Conservation (phyloP, 2,113 vertebrate species). For the Cariama cristata region DNA sequence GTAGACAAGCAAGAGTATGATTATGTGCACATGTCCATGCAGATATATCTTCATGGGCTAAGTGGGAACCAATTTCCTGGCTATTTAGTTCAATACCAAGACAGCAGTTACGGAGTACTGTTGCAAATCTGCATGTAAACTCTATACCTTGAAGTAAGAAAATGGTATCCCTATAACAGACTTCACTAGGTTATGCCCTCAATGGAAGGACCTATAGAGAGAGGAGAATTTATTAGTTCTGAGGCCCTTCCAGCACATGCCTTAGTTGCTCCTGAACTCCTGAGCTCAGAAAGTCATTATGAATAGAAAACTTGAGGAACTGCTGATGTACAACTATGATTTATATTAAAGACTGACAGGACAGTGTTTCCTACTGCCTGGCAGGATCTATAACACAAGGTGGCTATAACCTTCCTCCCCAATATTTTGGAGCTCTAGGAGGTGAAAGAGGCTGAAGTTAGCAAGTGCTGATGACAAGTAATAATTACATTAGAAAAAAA, state of each 20-base stretch:
- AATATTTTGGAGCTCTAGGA: neutral
- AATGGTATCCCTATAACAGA: neutral
- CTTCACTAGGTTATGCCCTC: neutral
- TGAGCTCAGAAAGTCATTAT: neutral
- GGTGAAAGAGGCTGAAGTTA: slow-evolving; percentile 42
- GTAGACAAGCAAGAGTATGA: neutral
- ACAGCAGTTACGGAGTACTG: neutral
- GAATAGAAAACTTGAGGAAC: neutral
- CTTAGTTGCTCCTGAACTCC: neutral
- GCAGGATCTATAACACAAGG: neutral
- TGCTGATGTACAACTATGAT: neutral
- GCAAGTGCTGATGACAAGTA: slow-evolving; percentile 59
- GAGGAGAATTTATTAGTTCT: neutral
- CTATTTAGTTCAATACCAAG: neutral
- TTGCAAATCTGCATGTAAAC: neutral
- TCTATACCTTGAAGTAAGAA: neutral
- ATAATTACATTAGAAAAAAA: slow-evolving; percentile 55
- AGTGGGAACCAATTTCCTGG: neutral
- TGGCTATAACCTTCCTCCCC: neutral
- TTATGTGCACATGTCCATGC: neutral
- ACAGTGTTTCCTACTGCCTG: neutral
- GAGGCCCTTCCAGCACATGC: neutral
- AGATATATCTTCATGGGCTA: neutral
- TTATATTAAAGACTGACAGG: neutral
- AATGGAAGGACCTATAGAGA: neutral